Evolutionary conservation across 2,797 vertebrate genomes (phyloP), one percentile per base, ranked within the genome.

Genomic region (Hippocampus kuda): DNA sequence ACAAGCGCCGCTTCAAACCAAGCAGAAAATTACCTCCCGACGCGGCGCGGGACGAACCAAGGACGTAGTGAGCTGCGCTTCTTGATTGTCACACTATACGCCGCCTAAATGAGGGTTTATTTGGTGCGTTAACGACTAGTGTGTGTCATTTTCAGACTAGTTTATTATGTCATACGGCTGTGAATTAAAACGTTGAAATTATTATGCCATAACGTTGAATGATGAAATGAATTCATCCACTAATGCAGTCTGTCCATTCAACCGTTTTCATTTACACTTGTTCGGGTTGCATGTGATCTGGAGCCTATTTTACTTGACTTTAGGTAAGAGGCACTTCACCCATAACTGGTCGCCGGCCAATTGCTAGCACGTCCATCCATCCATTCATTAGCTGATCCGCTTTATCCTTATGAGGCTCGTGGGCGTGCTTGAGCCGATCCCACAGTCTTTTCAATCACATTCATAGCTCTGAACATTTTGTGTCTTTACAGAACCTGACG

Each of bases 1-100:
- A 84, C 80, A 88, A 90, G 90, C 85, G 86, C 84, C 70, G 88
- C 87, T 90, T 91, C 89, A 91, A 91, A 90, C 89, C 90, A 92
- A 91, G 88, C 91, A 92, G 90, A 92, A 92, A 92, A 92, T 92
- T 91, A 90, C 87, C 87, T 88, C 79, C 83, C 74, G 76, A 84
- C 88, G 90, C 88, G 85, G 15, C 89, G 86, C 83, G 85, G 85
- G 86, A 88, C 86, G 73, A 83, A 88, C 87, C 88, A 87, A 89
- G 89, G 90, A 90, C 85, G 87, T 78, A 75, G 74, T 13, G 44
- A 48, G 24, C 63, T 18, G 63, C 59, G 83, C 76, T 84, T 85
- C 79, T 83, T 79, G 82, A 84, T 88, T 34, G 59, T 61, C 27
- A 71, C 79, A 80, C 3, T 26, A 27, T 48, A 48, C 63, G 44